Percentiles rank a stretch among this genome's conserved stretches.
phyloP scores from a whole-genome alignment of 1,140 invertebrate species.

The Hypothenemus hampei region DNA sequence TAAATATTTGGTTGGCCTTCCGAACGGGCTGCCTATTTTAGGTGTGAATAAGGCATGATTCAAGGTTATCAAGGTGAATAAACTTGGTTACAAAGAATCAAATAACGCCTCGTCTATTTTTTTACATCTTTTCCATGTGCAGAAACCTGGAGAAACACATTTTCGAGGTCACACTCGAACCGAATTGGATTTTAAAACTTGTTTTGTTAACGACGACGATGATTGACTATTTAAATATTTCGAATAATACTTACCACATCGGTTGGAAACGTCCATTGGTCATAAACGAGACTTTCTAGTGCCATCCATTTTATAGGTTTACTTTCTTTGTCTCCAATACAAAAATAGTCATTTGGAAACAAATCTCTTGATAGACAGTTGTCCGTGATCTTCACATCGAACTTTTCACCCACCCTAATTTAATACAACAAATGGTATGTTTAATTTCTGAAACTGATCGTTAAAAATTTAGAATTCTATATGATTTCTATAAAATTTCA shows the following conservation, averaged over 20 bases:
- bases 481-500: too few relatives aligned
- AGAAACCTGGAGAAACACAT: constrained; percentile 9
- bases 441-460: too few relatives aligned
- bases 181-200: constrained; percentile 5
- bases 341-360: constrained; percentile 93
- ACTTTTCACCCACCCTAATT: constrained; percentile 75
- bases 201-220: too few relatives aligned
- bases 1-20: constrained; percentile 22
- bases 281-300: constrained; percentile 78
- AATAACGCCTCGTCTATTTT: constrained; percentile 23
- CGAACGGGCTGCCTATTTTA: constrained; percentile 17
- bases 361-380: constrained; percentile 84
- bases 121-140: constrained; percentile 17
- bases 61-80: constrained; percentile 26
- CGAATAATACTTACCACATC: constrained; percentile 68
- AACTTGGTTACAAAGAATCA: constrained; percentile 26
- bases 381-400: constrained; percentile 84
- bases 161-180: constrained; percentile 1
- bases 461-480: too few relatives aligned
- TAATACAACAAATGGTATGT: too few relatives aligned
- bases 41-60: constrained; percentile 25
- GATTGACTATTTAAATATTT: too few relatives aligned
- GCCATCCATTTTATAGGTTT: constrained; percentile 94
- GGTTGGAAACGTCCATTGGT: constrained; percentile 70
- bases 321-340: constrained; percentile 91